Percentiles rank a stretch among this genome's conserved stretches.
phyloP scores from a whole-genome alignment of 2,888 invertebrate species.

The Terebella lapidaria region DNA sequence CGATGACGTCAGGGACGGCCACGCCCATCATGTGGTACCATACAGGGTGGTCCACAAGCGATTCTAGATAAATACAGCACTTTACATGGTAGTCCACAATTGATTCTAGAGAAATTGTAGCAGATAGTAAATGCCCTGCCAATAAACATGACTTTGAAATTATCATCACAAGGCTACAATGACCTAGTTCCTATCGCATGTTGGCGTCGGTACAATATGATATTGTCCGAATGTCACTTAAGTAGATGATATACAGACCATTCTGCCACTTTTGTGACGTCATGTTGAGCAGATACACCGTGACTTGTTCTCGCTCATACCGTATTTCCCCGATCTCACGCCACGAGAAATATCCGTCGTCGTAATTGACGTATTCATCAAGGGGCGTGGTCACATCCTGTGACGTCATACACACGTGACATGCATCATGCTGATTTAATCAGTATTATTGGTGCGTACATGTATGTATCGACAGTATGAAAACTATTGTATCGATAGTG shows the following conservation, averaged over 20 bases:
- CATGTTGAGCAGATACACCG: slow-evolving; percentile 18
- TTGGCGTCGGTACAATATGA: slow-evolving; percentile 14
- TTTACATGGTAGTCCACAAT: no score
- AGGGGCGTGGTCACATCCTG: slow-evolving; percentile 14
- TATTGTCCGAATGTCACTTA: not conserved
- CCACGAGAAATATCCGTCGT: slow-evolving; percentile 14
- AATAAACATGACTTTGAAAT: no score
- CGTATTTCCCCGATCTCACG: not conserved
- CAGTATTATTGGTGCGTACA: no score
- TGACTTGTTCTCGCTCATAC: slow-evolving; percentile 7
- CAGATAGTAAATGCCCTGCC: no score
- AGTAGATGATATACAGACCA: not conserved
- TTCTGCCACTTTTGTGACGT: slow-evolving; percentile 16
- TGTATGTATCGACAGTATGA: no score
- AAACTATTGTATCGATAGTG: not conserved
- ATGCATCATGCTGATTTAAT: no score
- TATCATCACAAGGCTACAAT: no score
- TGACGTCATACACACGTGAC: not conserved
- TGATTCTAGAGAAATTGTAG: no score
- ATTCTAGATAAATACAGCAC: no score
- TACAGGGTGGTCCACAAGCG: slow-evolving; percentile 1
- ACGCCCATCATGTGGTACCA: slow-evolving; percentile 13
- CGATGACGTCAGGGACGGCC: slow-evolving; percentile 7
- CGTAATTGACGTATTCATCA: slow-evolving; percentile 14
- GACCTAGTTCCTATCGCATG: no score